phyloP scores from a whole-genome alignment of 2,888 invertebrate genomes.

The Flabesymbios commensalis region DNA sequence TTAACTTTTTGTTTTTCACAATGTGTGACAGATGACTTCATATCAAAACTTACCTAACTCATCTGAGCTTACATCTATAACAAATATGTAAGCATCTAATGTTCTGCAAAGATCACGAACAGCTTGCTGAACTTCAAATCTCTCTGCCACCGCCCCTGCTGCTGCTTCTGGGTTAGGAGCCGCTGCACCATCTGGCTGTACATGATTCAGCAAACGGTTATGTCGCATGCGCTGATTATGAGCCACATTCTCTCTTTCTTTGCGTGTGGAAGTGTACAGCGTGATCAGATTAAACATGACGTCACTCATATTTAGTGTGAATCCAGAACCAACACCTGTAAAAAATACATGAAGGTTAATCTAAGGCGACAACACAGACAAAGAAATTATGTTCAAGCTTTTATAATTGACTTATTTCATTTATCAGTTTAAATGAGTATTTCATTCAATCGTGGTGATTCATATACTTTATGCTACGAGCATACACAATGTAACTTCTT shows the following conservation, averaged over 20 bases:
- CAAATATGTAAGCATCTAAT: slow-evolving; percentile 56
- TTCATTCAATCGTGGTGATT: not conserved
- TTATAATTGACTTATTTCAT: no score
- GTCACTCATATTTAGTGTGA: slow-evolving; percentile 25
- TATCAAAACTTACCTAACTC: slow-evolving; percentile 30
- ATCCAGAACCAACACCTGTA: slow-evolving; percentile 31
- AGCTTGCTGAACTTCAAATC: slow-evolving; percentile 44
- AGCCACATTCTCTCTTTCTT: slow-evolving; percentile 19
- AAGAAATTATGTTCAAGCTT: not conserved
- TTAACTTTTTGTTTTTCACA: not conserved
- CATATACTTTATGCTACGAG: not conserved
- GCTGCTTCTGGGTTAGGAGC: slow-evolving; percentile 7
- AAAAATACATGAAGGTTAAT: not conserved
- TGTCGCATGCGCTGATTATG: not conserved
- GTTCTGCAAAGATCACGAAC: slow-evolving; percentile 52
- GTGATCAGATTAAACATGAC: slow-evolving; percentile 27
- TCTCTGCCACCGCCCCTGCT: slow-evolving; percentile 5
- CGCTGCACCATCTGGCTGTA: no score
- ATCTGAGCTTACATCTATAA: slow-evolving; percentile 46
- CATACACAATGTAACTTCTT: not conserved
- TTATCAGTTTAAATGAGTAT: not conserved
- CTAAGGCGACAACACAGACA: not conserved
- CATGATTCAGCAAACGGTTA: slow-evolving; percentile 44
- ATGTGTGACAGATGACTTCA: not conserved
- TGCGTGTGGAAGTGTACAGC: slow-evolving; percentile 27